Evolutionary conservation across 2,888 invertebrate species (phyloP), one percentile per base, ranked within the genome.

Genomic region (Dione vanillae): DNA sequence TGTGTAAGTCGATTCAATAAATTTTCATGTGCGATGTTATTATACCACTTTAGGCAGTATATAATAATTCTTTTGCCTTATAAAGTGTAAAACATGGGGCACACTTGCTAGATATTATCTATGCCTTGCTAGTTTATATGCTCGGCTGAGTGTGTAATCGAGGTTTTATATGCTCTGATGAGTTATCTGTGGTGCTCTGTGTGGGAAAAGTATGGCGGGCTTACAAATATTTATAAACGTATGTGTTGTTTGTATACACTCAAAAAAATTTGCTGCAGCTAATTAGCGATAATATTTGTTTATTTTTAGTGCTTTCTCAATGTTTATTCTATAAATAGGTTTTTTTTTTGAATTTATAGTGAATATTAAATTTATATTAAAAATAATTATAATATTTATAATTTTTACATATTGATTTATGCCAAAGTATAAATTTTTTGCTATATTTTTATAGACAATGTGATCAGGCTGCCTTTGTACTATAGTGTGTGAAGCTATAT

Each of bases 121-220:
- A 64, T 64, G 69, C 62, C 37, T 68, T 70, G 73, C 78, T 75
- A 79, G 79, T 82, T 84, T 83, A 82, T 80, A 81, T 79, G 82
- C 76, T 76, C 79, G 79, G 74, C 80, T 71, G 80, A 81, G 80
- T 84, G 82, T 81, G 82, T 86, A 85, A 88, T 85, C 79, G 76
- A 67, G 74, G 74, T 76, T 77, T 81, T 83, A 80, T 81, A 79
- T 80, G 83, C 80, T 76, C 79, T 78, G 80, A 71, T 79, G 82
- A 76, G 75, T 75, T 74, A 75, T 80, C 79, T 79, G 78, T 70
- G 73, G 70, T 71, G 62, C 62, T 67, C 65, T 74, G 69, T 76
- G 67, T 43, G 35, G 40, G 37, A 58, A 37, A 54, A 40, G 54
- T 11, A 56, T 47, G 47, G 45, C 49, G 49, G 19, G 65, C 54